Evolutionary conservation across 2,797 vertebrate species (phyloP).

Genomic region (Vireo griseus): DNA sequence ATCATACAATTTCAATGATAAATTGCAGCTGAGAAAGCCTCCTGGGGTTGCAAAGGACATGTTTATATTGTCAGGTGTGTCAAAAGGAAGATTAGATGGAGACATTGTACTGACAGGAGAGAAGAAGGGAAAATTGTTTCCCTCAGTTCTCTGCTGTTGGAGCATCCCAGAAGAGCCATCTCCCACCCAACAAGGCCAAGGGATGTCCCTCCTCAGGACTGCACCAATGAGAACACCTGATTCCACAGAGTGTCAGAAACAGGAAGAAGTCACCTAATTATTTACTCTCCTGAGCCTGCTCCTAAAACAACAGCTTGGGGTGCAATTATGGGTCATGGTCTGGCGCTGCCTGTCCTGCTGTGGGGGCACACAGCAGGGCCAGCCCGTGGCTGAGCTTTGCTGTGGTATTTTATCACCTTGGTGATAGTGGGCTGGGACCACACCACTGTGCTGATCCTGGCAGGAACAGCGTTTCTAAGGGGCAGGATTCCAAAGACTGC

Average conservation of each 20-base stretch:
- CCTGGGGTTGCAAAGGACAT: slow-evolving; percentile 35
- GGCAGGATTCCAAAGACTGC: fast-evolving
- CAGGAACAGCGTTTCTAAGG: neutral
- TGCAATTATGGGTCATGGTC: fast-evolving
- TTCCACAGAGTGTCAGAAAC: neutral
- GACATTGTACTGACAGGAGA: neutral
- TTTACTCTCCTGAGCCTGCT: neutral
- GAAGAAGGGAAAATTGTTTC: neutral
- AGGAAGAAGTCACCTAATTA: neutral
- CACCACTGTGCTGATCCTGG: neutral
- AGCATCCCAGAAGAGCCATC: neutral
- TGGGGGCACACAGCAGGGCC: fast-evolving
- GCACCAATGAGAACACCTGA: neutral
- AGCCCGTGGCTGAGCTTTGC: fast-evolving
- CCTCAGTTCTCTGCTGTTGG: neutral
- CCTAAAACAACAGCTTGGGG: neutral
- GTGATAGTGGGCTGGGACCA: neutral
- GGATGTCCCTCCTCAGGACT: neutral
- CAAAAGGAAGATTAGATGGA: neutral
- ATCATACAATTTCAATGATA: slow-evolving; percentile 46
- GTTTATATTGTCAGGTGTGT: slow-evolving; percentile 68
- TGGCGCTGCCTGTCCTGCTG: neutral
- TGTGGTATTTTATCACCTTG: fast-evolving
- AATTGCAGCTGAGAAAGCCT: slow-evolving; percentile 43
- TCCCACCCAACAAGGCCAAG: fast-evolving